These are phyloP conservation scores for Drosophila neonasuta DNA, from an alignment of 2,888 invertebrate genomes.

Conservation along the genomic window DNA sequence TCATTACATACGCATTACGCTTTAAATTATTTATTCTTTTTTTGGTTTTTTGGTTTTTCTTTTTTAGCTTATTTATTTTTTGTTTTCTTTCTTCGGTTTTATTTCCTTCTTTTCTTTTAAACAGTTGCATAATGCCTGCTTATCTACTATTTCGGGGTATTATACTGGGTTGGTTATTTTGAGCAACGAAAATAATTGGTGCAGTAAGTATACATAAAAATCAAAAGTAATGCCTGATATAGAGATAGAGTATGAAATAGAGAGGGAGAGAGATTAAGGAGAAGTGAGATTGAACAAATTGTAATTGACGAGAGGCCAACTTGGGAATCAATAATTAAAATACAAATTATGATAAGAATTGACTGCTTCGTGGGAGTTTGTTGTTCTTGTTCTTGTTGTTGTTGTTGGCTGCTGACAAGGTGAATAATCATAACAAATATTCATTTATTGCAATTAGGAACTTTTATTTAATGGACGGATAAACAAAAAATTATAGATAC, in stretches of 20 bases:
- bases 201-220: conserved; percentile 24
- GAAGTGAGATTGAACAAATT: conserved; percentile 17
- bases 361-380: conserved; percentile 58
- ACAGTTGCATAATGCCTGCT: conserved; percentile 59
- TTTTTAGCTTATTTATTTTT: conserved; percentile 22
- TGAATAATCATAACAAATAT: conserved; percentile 61
- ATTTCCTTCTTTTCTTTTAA: conserved; percentile 37
- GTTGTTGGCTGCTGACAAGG: conserved; percentile 41
- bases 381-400: conserved; percentile 27
- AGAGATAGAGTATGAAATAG: neutral
- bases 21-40: conserved; percentile 58
- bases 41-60: conserved; percentile 24
- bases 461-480: conserved; percentile 79
- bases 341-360: conserved; percentile 46
- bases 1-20: conserved; percentile 78
- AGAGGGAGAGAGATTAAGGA: neutral
- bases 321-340: conserved; percentile 22
- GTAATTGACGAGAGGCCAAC: conserved; percentile 52
- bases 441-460: conserved; percentile 78
- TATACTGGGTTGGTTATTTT: conserved; percentile 48
- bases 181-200: conserved; percentile 64
- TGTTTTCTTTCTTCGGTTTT: conserved; percentile 31
- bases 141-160: conserved; percentile 53
- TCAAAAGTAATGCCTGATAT: conserved; percentile 4
- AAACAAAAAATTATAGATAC: conserved; percentile 73